These are phyloP conservation scores for Octomys mimax DNA, from an alignment of 2,797 vertebrate species.

Conservation along the genomic window DNA sequence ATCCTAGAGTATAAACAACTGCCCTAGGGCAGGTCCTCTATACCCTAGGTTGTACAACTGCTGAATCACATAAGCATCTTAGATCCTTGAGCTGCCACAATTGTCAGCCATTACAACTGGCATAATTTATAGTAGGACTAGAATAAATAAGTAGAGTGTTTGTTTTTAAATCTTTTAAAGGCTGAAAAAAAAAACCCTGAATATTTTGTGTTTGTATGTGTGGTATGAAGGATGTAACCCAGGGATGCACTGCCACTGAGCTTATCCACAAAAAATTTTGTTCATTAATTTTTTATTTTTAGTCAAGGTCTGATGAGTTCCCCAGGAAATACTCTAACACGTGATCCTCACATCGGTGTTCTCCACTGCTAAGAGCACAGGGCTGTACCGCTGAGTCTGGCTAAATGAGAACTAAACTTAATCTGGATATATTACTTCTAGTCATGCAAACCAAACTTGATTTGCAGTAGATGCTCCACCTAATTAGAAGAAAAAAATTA, in stretches of 20 bases:
- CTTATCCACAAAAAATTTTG: not conserved
- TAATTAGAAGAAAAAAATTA: not conserved
- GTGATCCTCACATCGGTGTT: not conserved
- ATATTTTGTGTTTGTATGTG: not conserved
- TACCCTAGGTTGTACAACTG: too few species aligned
- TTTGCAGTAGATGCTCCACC: not conserved
- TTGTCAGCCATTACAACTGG: not conserved
- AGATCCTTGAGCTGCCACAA: not conserved
- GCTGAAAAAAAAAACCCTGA: not conserved
- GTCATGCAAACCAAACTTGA: not conserved
- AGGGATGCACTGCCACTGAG: not conserved
- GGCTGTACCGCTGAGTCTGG: not conserved
- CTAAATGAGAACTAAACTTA: not conserved
- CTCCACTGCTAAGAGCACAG: not conserved
- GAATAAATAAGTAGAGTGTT: not conserved
- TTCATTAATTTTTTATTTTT: not conserved
- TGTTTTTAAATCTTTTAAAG: not conserved
- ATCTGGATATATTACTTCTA: not conserved
- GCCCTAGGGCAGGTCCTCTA: too few species aligned
- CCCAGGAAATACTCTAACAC: too few species aligned
- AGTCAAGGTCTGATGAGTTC: not conserved
- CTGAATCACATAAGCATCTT: not conserved
- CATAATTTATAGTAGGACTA: not conserved
- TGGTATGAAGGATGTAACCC: not conserved
- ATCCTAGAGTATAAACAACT: too few species aligned